These are phyloP conservation scores for Polyodon spathula DNA, from an alignment of 2,113 vertebrate species.

Conservation along the genomic window DNA sequence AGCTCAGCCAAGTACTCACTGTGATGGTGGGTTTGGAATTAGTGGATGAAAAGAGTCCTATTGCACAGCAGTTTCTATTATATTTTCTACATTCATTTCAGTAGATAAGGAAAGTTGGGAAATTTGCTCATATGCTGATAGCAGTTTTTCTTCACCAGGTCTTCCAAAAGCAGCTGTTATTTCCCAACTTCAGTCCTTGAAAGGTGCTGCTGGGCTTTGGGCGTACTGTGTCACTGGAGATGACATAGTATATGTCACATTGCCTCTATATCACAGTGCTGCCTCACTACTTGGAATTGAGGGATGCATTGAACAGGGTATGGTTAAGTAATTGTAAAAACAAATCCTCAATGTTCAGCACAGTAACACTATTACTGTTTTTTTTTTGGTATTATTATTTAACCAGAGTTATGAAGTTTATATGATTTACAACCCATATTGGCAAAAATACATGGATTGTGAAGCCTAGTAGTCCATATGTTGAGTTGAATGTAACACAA, in stretches of 20 bases:
- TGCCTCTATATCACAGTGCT: conserved; percentile 87
- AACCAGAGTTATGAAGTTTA: background rate
- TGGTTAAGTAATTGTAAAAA: conserved; percentile 4
- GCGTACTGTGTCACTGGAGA: conserved; percentile 62
- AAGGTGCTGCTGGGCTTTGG: conserved; percentile 68
- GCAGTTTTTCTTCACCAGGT: conserved; percentile 48
- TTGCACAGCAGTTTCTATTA: too few species aligned
- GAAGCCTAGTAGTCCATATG: too few species aligned
- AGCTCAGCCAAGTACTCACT: too few species aligned
- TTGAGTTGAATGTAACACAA: too few species aligned
- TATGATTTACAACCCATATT: too few species aligned
- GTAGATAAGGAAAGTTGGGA: background rate
- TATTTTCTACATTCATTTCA: too few species aligned
- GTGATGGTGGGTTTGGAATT: too few species aligned
- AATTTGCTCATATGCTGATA: background rate
- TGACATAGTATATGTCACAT: conserved; percentile 75
- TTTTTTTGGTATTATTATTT: background rate
- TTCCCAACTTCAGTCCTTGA: conserved; percentile 69
- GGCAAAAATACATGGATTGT: too few species aligned
- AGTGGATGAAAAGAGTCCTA: too few species aligned
- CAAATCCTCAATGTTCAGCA: background rate
- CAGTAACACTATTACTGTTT: background rate
- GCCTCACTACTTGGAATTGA: conserved; percentile 79
- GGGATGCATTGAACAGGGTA: conserved; percentile 84
- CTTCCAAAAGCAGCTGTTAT: conserved; percentile 88